Base-by-base conservation (phyloP, 2,797 vertebrate genomes). In the Xenopus petersii region DNA sequence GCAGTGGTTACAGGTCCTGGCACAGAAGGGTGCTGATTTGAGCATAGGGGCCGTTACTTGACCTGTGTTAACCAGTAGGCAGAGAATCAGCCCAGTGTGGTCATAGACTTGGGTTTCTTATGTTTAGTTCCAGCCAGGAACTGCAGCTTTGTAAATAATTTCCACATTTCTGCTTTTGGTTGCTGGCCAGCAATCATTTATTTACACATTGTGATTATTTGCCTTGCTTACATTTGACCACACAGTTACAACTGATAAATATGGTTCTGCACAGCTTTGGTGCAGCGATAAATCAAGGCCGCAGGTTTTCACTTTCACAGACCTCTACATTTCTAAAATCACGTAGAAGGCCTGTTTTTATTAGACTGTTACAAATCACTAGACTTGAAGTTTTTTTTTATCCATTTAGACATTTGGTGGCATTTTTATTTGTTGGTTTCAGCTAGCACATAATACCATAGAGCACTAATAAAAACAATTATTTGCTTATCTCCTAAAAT, bases 401-500 rank as follows among this genome's bases (percentile, higher is more conserved):
- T 79, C 62, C 36, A 48, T 64, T 16, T 46, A 70, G 60, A 59
- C 71, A 65, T 70, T 60, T 54, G 15, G 58, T 70, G 71, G 46
- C 51, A 64, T 60, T 64, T 72, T 49, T 70, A 72, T 73, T n/a
- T 65, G 48, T n/a, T n/a, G 64, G 54, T 63, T 60, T 26, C 10
- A 65, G 66, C 12, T 30, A 26, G 54, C 62, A 65, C 66, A 70
- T 64, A 70, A 62, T 33, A 60, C 61, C 55, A 68, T 30, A 58
- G 66, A 70, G 46, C 56, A 74, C 51, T 65, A 74, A 74, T 79
- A 74, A 73, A 74, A 71, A 65, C 67, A 79, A 79, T 79, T 74
- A 74, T 79, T 79, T 60, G 74, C 66, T 79, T 74, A 79, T 74
- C 71, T 70, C 55, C 36, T 33, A 51, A 74, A 79, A 73, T 73